Evolutionary conservation across 2,797 vertebrate genomes (phyloP).

Genomic region (Strix occidentalis): DNA sequence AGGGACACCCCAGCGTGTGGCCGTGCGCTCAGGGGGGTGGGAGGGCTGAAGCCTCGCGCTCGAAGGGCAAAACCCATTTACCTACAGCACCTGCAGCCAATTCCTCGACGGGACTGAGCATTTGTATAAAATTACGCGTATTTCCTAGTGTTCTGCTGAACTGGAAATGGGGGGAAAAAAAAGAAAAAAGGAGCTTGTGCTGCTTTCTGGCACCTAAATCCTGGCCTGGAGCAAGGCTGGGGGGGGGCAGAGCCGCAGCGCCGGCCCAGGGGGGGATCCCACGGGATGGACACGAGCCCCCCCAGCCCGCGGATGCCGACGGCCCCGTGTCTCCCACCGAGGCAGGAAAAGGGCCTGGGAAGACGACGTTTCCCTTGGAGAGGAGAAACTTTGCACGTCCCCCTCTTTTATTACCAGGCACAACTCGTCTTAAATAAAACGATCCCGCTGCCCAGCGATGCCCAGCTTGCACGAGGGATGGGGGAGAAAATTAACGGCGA

Average conservation of each 20-base stretch:
- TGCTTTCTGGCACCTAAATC: not conserved
- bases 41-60: rapidly evolving
- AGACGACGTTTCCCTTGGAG: rapidly evolving
- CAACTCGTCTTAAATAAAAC: not conserved
- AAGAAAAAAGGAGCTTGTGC: not conserved
- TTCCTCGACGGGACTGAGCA: not conserved
- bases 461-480: rapidly evolving
- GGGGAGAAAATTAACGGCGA: not conserved
- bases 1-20: not conserved
- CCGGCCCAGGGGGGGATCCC: not conserved
- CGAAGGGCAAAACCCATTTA: no score
- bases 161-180: rapidly evolving
- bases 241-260: not conserved
- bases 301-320: rapidly evolving
- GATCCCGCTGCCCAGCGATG: not conserved
- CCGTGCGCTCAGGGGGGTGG: rapidly evolving
- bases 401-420: not conserved
- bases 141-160: not conserved
- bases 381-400: not conserved
- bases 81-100: rapidly evolving
- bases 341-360: not conserved
- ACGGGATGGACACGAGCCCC: rapidly evolving
- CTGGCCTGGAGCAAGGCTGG: not conserved
- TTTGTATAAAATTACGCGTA: not conserved
- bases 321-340: rapidly evolving